Base-by-base conservation (phyloP, 2,113 vertebrate genomes). In the Chaetops frenatus region DNA sequence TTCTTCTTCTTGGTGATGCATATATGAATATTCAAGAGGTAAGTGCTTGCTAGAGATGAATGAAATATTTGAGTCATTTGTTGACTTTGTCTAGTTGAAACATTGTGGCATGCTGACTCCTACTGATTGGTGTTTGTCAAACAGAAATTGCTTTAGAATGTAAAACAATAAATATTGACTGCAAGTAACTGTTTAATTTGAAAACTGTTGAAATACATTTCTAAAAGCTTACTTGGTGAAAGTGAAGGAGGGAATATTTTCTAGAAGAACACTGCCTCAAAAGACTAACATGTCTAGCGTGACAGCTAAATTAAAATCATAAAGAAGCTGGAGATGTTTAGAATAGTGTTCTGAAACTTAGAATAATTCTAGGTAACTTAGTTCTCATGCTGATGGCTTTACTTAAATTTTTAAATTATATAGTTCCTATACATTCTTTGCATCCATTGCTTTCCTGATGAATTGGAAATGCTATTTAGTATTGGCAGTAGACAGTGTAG, bases 21-120 rank as follows among this genome's bases (percentile, higher is more conserved):
- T 99, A 99, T 81, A 99, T 99, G 98, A 98, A 98, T 97, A 99
- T 99, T 97, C 99, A 99, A 97, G 99, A 99, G 98, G 99, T 99
- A 97, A 97, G 97, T 91, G 27, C 82, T 90, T 95, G 24, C 38
- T 94, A 12, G 50, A 56, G 51, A n/a, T 67, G 13, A 93, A 17
- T 58, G 64, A 23, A 50, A 42, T 66, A 36, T 84, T 74, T 79
- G 54, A 90, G 17, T 80, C 3, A 2, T 82, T 91, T 58, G 19
- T 87, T 91, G 74, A 48, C n/a, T 54, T 88, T 69, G 31, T 86
- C 54, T 88, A 51, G 51, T 66, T 86, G 66, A 92, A 84, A 69
- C 74, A 35, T 18, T 66, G 62, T 95, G 69, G 13, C 27, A 53
- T 62, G 35, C 31, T 86, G 31, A 42, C n/a, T 84, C 29, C 27